Base-by-base conservation (phyloP, 2,797 vertebrate species). In the Poeciliopsis paucimaculata region DNA sequence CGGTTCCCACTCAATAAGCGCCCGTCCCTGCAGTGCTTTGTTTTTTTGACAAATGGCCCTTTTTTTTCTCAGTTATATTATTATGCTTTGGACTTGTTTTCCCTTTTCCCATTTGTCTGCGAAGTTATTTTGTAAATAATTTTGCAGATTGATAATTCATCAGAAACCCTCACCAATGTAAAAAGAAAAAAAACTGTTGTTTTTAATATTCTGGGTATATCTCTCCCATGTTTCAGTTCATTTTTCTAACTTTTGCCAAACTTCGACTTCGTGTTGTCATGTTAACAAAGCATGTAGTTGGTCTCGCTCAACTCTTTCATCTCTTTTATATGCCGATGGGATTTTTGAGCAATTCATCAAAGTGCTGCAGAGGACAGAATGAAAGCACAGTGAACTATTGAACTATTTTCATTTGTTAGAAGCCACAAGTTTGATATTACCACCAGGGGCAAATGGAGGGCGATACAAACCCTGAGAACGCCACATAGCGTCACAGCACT, bases 281-380 rank as follows among this genome's bases (percentile, higher is more conserved):
- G 23, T 73, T 51, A 39, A 26, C 23, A 41, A 73, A 53, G 47
- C 26, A 36, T 53, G 23, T 36, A 49, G n/a, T 73, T 73, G 31
- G 34, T 73, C 4, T 73, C 31, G 4, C 46, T 34, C 46, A 7
- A 51, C 45, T 36, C 46, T 74, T 74, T 75, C 36, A 55, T 23
- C 12, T 75, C 12, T 57, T 75, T 75, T 15, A 43, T n/a, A 51
- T 57, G 23, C 49, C 20, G 73, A 60, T 75, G 53, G 39, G 41
- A 60, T 60, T 75, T 49, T 66, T 66, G 31, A 49, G 60, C 46
- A 49, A 60, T 75, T 60, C 36, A 75, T 60, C 36, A 31, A 60
- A 18, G 39, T 28, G 6, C 39, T 43, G 3, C 41, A 26, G 47
- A 76, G 60, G n/a, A 12, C 15, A 77, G 13, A 60, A n/a, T 45